phyloP scores from a whole-genome alignment of 1,140 invertebrate species.

The Drosophila subobscura region DNA sequence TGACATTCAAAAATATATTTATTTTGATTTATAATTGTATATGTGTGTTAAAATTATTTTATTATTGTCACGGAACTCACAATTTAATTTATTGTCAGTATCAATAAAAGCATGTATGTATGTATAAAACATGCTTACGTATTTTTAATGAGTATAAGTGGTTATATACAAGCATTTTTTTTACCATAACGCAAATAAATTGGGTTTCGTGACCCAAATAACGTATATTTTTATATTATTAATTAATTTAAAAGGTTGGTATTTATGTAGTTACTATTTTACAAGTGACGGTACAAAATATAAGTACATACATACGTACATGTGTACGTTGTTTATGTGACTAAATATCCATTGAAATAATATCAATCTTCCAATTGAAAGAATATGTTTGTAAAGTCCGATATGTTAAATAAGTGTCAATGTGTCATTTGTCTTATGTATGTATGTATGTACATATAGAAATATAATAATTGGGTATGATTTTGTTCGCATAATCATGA shows the following conservation, averaged over 20 bases:
- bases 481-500: too few relatives aligned
- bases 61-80: constrained; percentile 65
- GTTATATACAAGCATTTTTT: neutral
- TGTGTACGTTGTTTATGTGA: neutral
- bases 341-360: constrained; percentile 2
- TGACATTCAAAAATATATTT: constrained; percentile 5
- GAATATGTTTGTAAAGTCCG: constrained; percentile 33
- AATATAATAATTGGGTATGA: neutral
- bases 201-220: too few relatives aligned
- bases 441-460: constrained; percentile 2
- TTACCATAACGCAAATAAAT: too few relatives aligned
- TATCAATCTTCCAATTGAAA: constrained; percentile 9
- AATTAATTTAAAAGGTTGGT: too few relatives aligned
- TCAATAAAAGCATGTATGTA: constrained; percentile 14
- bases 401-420: constrained; percentile 49
- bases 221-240: too few relatives aligned
- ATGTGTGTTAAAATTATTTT: constrained; percentile 17
- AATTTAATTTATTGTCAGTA: constrained; percentile 9
- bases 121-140: constrained; percentile 23
- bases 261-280: too few relatives aligned
- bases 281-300: neutral
- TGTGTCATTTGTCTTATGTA: constrained; percentile 2
- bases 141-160: constrained; percentile 10
- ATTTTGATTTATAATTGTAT: constrained; percentile 15
- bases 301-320: constrained; percentile 4